Base-by-base conservation (phyloP, 2,113 vertebrate species). In the Gila orcuttii region DNA sequence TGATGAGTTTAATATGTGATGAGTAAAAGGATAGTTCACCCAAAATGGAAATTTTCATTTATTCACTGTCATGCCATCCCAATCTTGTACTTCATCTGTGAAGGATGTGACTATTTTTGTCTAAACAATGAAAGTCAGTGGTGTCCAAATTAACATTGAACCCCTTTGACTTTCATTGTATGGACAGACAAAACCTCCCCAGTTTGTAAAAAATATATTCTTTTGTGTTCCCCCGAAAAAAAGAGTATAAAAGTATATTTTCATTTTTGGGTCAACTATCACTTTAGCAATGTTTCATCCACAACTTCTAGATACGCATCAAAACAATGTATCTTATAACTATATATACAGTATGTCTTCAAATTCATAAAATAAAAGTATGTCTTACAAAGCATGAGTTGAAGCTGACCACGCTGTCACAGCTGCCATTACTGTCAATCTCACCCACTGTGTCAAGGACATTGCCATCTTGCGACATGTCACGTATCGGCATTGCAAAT, bases 361-460 rank as follows among this genome's bases (percentile, higher is more conserved):
- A 52, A 52, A 52, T 52, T 52, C 5, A 33, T 55, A 50, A 60
- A 55, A 78, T 33, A 15, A 47, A 84, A 6, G n/a, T 17, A n/a
- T 28, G 59, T 96, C 96, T 94, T 95, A 99, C 97, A 84, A 87
- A 89, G 90, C 90, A 93, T 88, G 96, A 97, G 76, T 94, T 91
- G 4, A 91, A 90, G 89, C 96, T 97, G 92, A 92, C 93, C 88
- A 96, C 93, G 79, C 96, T 97, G 94, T 97, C 95, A 3, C 94
- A 95, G 95, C 96, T 97, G 62, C 95, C 95, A 28, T 92, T 89
- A 23, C 93, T 93, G 89, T 95, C 89, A 89, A 94, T 84, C 77
- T 89, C 89, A 33, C 89, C 90, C 87, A 89, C 89, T 0, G 93
- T 91, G 88, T 96, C 94, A 68, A 92, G 88, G 88, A 93, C 93